phyloP scores from a whole-genome alignment of 2,888 invertebrate genomes.

The Ennomos fuscantarius region DNA sequence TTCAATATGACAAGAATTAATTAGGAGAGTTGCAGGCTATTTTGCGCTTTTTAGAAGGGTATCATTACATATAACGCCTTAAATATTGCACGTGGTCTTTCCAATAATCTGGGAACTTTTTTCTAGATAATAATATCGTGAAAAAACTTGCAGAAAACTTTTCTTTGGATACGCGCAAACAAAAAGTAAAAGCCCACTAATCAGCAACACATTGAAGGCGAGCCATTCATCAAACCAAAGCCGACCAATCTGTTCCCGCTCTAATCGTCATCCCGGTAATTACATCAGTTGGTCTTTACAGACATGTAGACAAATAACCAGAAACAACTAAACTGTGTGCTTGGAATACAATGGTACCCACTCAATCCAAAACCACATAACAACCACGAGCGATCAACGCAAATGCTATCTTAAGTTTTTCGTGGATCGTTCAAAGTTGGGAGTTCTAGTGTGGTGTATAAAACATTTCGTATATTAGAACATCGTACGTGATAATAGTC shows the following conservation, averaged over 20 bases:
- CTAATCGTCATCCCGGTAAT: slow-evolving; percentile 24
- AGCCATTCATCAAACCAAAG: slow-evolving; percentile 19
- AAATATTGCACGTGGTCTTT: too few relatives aligned
- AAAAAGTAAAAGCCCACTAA: slow-evolving; percentile 6
- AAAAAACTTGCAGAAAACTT: not conserved
- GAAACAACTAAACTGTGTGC: slow-evolving; percentile 19
- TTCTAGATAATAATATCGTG: too few relatives aligned
- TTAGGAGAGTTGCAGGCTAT: too few relatives aligned
- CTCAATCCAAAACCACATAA: slow-evolving; percentile 3
- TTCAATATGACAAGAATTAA: too few relatives aligned
- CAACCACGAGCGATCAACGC: not conserved
- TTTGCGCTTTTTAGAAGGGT: too few relatives aligned
- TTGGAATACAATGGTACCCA: slow-evolving; percentile 7
- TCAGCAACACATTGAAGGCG: slow-evolving; percentile 13
- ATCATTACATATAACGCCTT: too few relatives aligned
- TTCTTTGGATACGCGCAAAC: not conserved
- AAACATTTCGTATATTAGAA: slow-evolving; percentile 23
- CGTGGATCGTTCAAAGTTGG: not conserved
- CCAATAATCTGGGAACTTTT: too few relatives aligned
- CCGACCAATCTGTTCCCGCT: slow-evolving; percentile 16
- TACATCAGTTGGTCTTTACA: slow-evolving; percentile 16
- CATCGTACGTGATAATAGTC: slow-evolving; percentile 48
- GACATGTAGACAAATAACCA: slow-evolving; percentile 7
- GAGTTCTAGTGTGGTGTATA: not conserved
- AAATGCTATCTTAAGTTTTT: not conserved